Evolutionary conservation across 2,888 invertebrate species (phyloP).

Genomic region (Ctenicera cuprea): DNA sequence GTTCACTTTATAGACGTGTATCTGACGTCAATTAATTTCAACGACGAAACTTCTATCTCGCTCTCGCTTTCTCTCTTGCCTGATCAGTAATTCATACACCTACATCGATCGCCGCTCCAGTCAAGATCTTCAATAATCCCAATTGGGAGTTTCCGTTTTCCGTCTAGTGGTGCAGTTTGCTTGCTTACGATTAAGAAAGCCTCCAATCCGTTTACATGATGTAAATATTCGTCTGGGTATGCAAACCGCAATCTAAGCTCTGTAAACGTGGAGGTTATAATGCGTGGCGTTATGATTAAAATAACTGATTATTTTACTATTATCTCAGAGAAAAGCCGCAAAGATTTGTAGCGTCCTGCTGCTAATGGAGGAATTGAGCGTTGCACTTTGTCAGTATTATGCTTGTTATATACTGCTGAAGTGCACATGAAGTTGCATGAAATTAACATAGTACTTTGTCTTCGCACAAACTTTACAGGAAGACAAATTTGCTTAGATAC

Average conservation of each 20-base stretch:
- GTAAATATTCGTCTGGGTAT: constrained; percentile 4
- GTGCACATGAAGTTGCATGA: too few species aligned
- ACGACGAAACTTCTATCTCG: background rate
- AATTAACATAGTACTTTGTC: too few species aligned
- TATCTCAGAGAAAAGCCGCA: background rate
- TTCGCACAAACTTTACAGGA: too few species aligned
- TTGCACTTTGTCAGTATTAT: background rate
- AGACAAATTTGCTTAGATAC: too few species aligned
- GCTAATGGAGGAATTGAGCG: background rate
- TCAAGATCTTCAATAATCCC: background rate
- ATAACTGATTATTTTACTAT: background rate
- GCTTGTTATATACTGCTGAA: background rate
- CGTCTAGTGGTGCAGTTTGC: background rate
- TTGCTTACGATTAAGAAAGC: constrained; percentile 1
- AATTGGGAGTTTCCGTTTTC: constrained; percentile 14
- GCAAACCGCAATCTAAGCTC: background rate
- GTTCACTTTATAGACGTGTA: constrained; percentile 7
- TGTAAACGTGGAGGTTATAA: background rate
- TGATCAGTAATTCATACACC: constrained; percentile 28
- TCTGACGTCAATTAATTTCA: constrained; percentile 26
- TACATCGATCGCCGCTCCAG: background rate
- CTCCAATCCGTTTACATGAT: background rate
- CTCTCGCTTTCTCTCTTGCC: background rate
- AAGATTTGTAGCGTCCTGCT: too few species aligned
- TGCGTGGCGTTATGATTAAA: background rate